Conservation (phyloP, 2,797 vertebrate species). For the Crocodylus rhombifer region DNA sequence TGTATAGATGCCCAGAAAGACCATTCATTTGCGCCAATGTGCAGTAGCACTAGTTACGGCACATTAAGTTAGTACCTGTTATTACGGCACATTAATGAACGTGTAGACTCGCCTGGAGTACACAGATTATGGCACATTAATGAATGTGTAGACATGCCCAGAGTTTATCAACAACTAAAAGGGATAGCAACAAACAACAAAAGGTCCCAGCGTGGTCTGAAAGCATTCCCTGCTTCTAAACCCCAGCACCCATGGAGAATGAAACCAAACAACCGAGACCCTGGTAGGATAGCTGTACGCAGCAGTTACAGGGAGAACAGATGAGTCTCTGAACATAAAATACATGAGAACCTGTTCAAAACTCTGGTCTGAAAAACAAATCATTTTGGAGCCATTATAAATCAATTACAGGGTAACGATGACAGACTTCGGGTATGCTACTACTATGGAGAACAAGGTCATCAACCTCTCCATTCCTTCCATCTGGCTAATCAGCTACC, state of each 20-base stretch:
- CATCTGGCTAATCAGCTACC: background rate
- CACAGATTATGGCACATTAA: too few relatives aligned
- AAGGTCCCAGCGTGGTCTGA: background rate
- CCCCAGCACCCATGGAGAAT: background rate
- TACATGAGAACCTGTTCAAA: background rate
- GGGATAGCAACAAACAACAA: background rate
- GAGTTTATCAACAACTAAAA: background rate
- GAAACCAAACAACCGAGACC: background rate
- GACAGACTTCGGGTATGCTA: rapidly evolving
- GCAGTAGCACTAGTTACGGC: too few relatives aligned
- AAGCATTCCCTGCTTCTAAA: background rate
- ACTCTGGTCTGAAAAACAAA: background rate
- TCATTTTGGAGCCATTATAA: background rate
- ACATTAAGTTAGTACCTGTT: too few relatives aligned
- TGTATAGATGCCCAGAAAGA: too few relatives aligned
- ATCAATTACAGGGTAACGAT: background rate
- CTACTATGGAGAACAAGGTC: background rate
- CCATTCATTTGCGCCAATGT: too few relatives aligned
- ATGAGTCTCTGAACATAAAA: background rate
- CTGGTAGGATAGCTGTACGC: background rate
- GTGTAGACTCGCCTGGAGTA: too few relatives aligned
- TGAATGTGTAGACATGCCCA: too few relatives aligned
- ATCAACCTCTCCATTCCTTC: background rate
- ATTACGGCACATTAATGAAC: too few relatives aligned
- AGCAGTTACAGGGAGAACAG: background rate